A percentile compares a stretch with the other conserved stretches of the same genome.
Conservation (phyloP, 2,113 vertebrate species). For the Carassius gibelio region DNA sequence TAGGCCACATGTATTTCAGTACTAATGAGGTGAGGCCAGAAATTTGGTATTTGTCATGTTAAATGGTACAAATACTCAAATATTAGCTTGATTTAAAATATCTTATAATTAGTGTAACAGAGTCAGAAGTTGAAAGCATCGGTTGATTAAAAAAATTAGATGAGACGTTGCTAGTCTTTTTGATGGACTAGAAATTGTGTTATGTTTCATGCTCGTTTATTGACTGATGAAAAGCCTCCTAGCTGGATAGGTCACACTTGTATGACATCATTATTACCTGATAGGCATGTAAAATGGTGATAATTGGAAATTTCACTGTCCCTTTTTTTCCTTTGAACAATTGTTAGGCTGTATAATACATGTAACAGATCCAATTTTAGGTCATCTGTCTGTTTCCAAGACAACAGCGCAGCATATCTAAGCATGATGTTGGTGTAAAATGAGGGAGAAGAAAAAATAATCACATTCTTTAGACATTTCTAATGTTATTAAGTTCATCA, state of each 20-base stretch:
- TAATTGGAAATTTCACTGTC: slow-evolving; percentile 6
- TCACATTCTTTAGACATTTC: neutral
- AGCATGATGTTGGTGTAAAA: slow-evolving; percentile 15
- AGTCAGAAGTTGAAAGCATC: neutral
- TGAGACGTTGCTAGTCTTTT: neutral
- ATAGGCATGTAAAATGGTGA: neutral
- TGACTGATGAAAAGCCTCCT: neutral
- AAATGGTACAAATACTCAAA: neutral
- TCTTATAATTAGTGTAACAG: neutral
- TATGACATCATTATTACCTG: neutral
- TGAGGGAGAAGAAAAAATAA: neutral
- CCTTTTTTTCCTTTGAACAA: neutral
- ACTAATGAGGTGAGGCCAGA: neutral
- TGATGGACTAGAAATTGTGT: no score
- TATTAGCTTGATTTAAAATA: neutral
- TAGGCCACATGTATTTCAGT: neutral
- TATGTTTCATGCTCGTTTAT: neutral
- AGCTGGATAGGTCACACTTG: neutral
- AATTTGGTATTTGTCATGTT: neutral
- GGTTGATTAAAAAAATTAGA: neutral
- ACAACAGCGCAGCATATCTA: slow-evolving; percentile 37
- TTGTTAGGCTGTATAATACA: slow-evolving; percentile 19
- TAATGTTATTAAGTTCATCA: slow-evolving; percentile 23
- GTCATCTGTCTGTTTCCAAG: slow-evolving; percentile 46
- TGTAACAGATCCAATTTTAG: slow-evolving; percentile 31